phyloP scores from a whole-genome alignment of 2,888 invertebrate species.

The Mesochorus sp. region DNA sequence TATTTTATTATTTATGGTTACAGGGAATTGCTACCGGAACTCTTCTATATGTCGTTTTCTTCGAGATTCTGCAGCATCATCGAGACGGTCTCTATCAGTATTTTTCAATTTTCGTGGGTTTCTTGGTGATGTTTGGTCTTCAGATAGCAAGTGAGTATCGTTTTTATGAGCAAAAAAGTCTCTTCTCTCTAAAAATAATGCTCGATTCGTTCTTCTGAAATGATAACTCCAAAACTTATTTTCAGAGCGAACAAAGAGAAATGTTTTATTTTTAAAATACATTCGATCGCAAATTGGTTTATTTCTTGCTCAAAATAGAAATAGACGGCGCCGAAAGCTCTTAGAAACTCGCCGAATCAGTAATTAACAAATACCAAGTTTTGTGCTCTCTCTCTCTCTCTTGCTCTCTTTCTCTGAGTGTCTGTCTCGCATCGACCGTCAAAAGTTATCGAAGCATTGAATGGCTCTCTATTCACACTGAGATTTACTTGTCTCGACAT shows the following conservation, averaged over 20 bases:
- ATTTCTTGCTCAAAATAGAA: background rate
- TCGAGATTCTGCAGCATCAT: constrained; percentile 91
- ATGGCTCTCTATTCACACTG: constrained; percentile 28
- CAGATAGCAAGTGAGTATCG: constrained; percentile 85
- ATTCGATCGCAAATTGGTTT: constrained; percentile 15
- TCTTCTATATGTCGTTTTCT: constrained; percentile 97
- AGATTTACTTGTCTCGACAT: constrained; percentile 33
- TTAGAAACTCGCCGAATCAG: constrained; percentile 22
- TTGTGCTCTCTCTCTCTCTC: background rate
- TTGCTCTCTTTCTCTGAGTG: background rate
- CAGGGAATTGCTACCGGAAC: constrained; percentile 97
- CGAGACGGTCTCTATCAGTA: constrained; percentile 86
- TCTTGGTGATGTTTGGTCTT: constrained; percentile 88
- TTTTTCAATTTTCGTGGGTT: constrained; percentile 87
- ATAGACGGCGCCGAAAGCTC: background rate
- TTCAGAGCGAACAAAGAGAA: too few relatives aligned
- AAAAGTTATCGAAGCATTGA: constrained; percentile 40
- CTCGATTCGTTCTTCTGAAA: background rate
- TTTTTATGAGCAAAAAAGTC: background rate
- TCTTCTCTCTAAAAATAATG: background rate
- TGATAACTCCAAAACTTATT: background rate
- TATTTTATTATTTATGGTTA: constrained; percentile 49
- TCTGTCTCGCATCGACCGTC: constrained; percentile 3
- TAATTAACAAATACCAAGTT: constrained; percentile 32
- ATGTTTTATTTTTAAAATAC: too few relatives aligned